Base-by-base conservation (phyloP, 2,888 invertebrate genomes). In the Drosophila tripunctata region DNA sequence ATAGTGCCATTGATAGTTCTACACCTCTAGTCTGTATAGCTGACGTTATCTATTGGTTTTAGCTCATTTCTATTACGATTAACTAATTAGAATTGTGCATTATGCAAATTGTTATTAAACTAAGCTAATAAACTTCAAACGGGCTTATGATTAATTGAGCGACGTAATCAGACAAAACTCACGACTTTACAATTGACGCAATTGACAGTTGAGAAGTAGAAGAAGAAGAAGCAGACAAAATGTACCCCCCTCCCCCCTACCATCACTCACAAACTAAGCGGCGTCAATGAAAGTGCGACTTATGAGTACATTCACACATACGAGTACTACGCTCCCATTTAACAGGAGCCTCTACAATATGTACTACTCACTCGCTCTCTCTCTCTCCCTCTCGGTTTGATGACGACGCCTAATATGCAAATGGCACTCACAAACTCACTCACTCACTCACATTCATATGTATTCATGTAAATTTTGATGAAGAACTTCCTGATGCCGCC, bases 401-500 rank as follows among this genome's bases (percentile, higher is more conserved):
- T 73, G 72, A 69, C 72, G 72, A 75, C 75, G 70, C 54, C 41
- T 51, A 54, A 65, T 64, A 73, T 73, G 64, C 72, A 73, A 73
- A 73, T 75, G 36, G 22, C 51, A 58, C 12, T 45, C 19, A 35
- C 51, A 48, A 4, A 41, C 10, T 35, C 1, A 12, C 21, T 4
- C 8, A 12, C 2, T 22, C 52, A 57, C 47, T 57, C 55, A 57
- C 50, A 58, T 45, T 33, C 15, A 6, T 41, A 21, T 52, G 10
- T 57, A 24, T 19, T 63, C 61, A 76, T 85, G 86, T 76, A 74
- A 86, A 83, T 86, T n/a, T 71, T 74, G 73, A 82, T 76, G 77
- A 77, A 81, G 80, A 62, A 86, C 83, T 82, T 82, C 81, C 81
- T 86, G 77, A 81, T 69, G 74, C 47, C 54, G 64, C 70, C n/a